Evolutionary conservation across 2,113 vertebrate genomes (phyloP), one percentile per base, ranked within the genome.

Genomic region (Psettodes erumei): DNA sequence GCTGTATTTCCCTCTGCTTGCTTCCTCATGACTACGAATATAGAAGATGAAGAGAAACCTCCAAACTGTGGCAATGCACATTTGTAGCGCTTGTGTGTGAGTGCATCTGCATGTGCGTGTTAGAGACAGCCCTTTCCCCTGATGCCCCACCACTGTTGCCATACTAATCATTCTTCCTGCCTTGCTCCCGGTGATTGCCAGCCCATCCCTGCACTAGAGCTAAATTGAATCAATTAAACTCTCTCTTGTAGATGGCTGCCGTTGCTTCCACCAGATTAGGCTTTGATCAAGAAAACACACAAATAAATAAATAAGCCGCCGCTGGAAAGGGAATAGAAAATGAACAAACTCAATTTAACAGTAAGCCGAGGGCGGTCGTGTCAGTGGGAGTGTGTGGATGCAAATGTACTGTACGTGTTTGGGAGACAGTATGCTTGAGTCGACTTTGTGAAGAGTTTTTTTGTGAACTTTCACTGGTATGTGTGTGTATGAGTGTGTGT

Each of bases 201-300:
- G 75, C 77, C 71, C 70, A 67, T 79, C 80, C 78, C 66, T 75
- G 81, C 88, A 88, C 86, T 83, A 80, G 83, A 87, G 86, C 77
- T 90, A 90, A 93, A 90, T 89, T 83, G 85, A 92, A 92, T 93
- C 89, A 92, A 90, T 91, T 92, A 91, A 92, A 92, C 75, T 70
- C 51, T 70, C 64, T 86, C 83, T 86, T 89, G 84, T 87, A 82
- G 86, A 89, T 79, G 82, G 71, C 77, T 72, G 70, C 85, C 47
- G 72, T 73, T 85, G 77, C 89, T 88, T 92, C 86, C 84, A 85
- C 82, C 30, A 83, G 81, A 89, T 90, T 85, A 82, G 78, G 59
- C 87, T 89, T 89, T 91, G 90, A 89, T 91, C 86, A 89, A 83
- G 72, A 75, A n/a, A 91, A 85, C 60, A 64, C 69, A 73, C 64